phyloP scores from a whole-genome alignment of 2,797 vertebrate species.

The Acestrorhynchus altus region DNA sequence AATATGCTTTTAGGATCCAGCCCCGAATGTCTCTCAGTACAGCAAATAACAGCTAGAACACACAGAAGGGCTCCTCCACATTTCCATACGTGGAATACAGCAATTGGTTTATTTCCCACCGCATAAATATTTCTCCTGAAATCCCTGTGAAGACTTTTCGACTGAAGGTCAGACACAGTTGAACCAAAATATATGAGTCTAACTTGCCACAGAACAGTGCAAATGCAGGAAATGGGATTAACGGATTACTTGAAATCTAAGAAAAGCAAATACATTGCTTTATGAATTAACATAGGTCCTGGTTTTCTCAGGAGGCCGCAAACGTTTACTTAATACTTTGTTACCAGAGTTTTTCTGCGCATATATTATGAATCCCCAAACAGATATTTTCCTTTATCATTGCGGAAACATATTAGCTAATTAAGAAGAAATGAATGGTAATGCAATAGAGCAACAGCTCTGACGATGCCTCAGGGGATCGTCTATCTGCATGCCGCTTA shows the following conservation, averaged over 20 bases:
- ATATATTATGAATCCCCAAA: neutral
- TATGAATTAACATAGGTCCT: constrained; percentile 14
- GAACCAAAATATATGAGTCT: constrained; percentile 28
- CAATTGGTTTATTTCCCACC: constrained; percentile 40
- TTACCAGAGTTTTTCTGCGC: neutral
- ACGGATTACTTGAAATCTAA: constrained; percentile 34
- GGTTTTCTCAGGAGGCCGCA: constrained; percentile 1
- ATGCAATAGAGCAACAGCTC: constrained; percentile 9
- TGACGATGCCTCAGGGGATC: constrained; percentile 33
- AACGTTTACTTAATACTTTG: neutral
- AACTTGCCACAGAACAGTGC: constrained; percentile 1
- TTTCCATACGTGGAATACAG: constrained; percentile 42
- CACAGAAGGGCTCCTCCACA: constrained; percentile 18
- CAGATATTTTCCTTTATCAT: neutral
- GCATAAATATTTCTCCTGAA: constrained; percentile 11
- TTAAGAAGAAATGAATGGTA: constrained; percentile 31
- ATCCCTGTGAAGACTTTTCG: constrained; percentile 19
- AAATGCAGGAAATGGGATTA: constrained; percentile 29
- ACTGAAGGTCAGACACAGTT: constrained; percentile 38
- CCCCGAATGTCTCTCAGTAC: constrained; percentile 21
- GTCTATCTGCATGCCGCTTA: constrained; percentile 25
- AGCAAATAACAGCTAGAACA: constrained; percentile 34
- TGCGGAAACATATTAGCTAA: constrained; percentile 29
- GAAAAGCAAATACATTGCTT: constrained; percentile 23
- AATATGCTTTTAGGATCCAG: constrained; percentile 29